Percentiles rank a stretch among this genome's conserved stretches.
These are phyloP conservation scores for Tamandua tetradactyla DNA, from an alignment of 2,797 vertebrate genomes.

Conservation along the genomic window DNA sequence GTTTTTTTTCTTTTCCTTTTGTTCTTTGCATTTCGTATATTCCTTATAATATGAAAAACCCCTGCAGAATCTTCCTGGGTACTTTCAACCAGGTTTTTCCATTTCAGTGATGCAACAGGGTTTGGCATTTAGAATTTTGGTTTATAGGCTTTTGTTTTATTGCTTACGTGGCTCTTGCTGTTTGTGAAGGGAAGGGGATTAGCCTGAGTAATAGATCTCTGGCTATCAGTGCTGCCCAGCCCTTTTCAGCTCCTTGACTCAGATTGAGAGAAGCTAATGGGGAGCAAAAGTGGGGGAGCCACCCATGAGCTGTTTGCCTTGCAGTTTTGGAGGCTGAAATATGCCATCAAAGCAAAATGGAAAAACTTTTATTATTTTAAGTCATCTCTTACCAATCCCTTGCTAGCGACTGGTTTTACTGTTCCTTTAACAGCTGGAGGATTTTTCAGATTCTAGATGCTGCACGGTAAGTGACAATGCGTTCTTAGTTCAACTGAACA, in stretches of 20 bases:
- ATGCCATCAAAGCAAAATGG: background rate
- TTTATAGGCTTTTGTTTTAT: conserved; percentile 24
- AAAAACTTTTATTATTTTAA: background rate
- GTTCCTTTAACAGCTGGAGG: conserved; percentile 80
- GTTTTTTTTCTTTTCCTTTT: conserved; percentile 52
- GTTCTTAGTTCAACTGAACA: conserved; percentile 60
- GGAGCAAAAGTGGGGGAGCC: background rate
- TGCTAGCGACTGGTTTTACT: conserved; percentile 78
- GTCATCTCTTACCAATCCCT: conserved; percentile 74
- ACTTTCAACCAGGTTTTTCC: conserved; percentile 44
- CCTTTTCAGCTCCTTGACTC: background rate
- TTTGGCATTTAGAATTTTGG: conserved; percentile 53
- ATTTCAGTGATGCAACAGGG: conserved; percentile 76
- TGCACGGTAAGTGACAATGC: conserved; percentile 67
- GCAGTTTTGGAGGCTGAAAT: conserved; percentile 2
- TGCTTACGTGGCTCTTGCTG: background rate
- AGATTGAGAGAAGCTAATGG: background rate
- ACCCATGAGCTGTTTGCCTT: conserved; percentile 3
- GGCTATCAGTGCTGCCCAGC: background rate
- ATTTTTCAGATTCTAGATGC: conserved; percentile 78
- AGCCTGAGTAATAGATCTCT: conserved; percentile 64
- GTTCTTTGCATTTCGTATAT: conserved; percentile 50
- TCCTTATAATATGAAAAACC: conserved; percentile 38
- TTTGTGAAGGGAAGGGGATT: conserved; percentile 1
- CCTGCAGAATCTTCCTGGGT: conserved; percentile 61